phyloP scores from a whole-genome alignment of 2,888 invertebrate genomes.

The Galerucella nymphaeae region DNA sequence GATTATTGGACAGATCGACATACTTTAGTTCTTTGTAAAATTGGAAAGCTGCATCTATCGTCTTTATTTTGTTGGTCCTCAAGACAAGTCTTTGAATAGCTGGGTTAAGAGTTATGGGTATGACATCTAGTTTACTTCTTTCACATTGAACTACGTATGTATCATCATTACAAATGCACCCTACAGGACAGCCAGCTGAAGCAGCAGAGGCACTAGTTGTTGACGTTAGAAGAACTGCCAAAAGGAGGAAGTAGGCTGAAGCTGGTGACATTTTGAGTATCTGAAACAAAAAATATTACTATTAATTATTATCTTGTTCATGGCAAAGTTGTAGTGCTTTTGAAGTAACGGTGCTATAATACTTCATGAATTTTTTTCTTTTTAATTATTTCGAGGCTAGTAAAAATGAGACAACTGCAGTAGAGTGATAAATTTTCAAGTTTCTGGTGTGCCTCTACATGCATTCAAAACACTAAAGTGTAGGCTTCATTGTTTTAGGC shows the following conservation, averaged over 20 bases:
- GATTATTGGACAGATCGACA: slow-evolving; percentile 86
- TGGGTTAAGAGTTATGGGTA: slow-evolving; percentile 92
- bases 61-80: slow-evolving; percentile 87
- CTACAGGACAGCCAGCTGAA: slow-evolving; percentile 81
- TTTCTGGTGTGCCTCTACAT: not conserved
- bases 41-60: slow-evolving; percentile 88
- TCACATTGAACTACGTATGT: slow-evolving; percentile 88
- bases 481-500: not conserved
- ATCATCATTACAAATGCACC: slow-evolving; percentile 91
- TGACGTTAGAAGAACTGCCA: slow-evolving; percentile 52
- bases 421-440: not conserved
- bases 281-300: slow-evolving; percentile 54
- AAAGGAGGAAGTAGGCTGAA: slow-evolving; percentile 41
- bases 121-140: slow-evolving; percentile 86
- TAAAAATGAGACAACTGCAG: not conserved
- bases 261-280: slow-evolving; percentile 35
- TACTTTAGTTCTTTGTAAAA: slow-evolving; percentile 89
- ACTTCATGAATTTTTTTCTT: not conserved
- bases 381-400: not conserved
- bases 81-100: slow-evolving; percentile 87
- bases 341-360: not conserved
- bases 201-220: slow-evolving; percentile 61
- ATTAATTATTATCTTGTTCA: not conserved
- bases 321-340: not conserved
- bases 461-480: slow-evolving; percentile 5